Evolutionary conservation across 2,797 vertebrate species (phyloP), one percentile per base, ranked within the genome.

Genomic region (Poeciliopsis turneri): DNA sequence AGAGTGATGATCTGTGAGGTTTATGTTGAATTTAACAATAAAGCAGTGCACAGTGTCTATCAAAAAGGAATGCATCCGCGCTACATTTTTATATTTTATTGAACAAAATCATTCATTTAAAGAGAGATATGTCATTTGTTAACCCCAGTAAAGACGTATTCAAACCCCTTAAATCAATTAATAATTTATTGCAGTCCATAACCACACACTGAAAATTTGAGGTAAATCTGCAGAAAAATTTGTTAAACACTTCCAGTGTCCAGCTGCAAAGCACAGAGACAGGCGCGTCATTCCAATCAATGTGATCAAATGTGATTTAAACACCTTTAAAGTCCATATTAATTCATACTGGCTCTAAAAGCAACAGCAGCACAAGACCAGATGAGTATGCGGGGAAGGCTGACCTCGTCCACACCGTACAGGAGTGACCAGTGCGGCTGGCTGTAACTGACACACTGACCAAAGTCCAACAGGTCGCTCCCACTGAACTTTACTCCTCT

Each of bases 381-480:
- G n/a, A 18, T 41, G 16, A 15, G 28, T 6, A 55, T 6, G 36
- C 4, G 30, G 49, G 43, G 33, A 33, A 10, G 72, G 39, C 85
- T 94, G 89, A 98, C 98, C 97, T 99, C 98, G 74, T 99, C 98
- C 25, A 98, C 85, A 0, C 98, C 98, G 46, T 96, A 99, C 23
- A 99, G 94, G 80, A 97, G 69, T 0, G 95, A 95, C 86, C 96
- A 95, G 59, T 87, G 74, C 53, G 91, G 80, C 18, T 76, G 82
- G 77, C 95, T 90, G 82, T 93, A 90, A 84, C 90, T 91, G 78
- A 98, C 83, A 87, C 98, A 98, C 59, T 94, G 96, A 47, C 97
- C 97, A 23, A 99, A 95, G 93, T 99, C 98, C 91, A 97, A 85
- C 83, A 99, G 95, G 90, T 99, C 96, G 0, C n/a, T 91, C 76